Conservation (phyloP, 2,113 vertebrate species). For the Leuciscus idus region DNA sequence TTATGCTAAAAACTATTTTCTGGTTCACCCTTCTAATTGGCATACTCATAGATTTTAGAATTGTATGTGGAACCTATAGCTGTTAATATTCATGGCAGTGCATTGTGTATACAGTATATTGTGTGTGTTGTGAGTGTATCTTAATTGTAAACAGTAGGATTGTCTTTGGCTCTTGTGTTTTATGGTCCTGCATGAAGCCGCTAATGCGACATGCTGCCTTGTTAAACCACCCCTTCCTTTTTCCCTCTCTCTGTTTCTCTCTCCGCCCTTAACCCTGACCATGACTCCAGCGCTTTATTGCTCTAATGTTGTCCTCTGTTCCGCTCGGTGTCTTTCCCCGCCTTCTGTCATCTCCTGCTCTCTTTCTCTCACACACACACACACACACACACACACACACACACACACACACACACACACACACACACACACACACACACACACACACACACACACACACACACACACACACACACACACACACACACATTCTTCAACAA, state of each 20-base stretch:
- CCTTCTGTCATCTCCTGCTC: constrained; percentile 43
- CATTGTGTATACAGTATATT: background rate
- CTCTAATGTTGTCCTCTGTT: constrained; percentile 45
- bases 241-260: constrained; percentile 29
- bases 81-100: background rate
- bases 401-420: background rate
- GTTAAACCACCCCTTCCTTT: constrained; percentile 48
- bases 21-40: background rate
- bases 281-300: constrained; percentile 56
- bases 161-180: constrained; percentile 41
- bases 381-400: background rate
- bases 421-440: background rate
- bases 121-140: background rate
- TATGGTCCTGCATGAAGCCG: constrained; percentile 46
- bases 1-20: background rate
- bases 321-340: background rate
- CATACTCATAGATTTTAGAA: background rate
- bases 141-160: constrained; percentile 36
- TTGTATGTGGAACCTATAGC: too few species aligned
- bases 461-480: background rate
- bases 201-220: constrained; percentile 31
- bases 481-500: constrained; percentile 16
- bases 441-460: background rate
- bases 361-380: constrained; percentile 7
- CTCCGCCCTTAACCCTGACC: constrained; percentile 54